Evolutionary conservation across 2,888 invertebrate species (phyloP), one percentile per base, ranked within the genome.

Genomic region (Ethmia dodecea): DNA sequence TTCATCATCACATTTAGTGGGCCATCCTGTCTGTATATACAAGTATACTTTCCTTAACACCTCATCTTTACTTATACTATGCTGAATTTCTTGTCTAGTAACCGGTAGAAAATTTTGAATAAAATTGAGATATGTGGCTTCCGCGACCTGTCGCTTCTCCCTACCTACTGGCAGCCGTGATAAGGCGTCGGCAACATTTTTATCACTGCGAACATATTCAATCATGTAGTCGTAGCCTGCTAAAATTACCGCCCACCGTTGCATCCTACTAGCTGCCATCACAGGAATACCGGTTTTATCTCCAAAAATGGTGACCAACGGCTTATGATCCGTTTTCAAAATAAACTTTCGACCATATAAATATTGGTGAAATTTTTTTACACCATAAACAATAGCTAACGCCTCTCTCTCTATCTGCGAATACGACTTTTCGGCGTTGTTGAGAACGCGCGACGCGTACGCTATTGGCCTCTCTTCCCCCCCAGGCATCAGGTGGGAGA

Each of bases 291-390:
- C 47, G 4, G 14, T 24, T 27, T 49, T 45, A 14, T 28, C 11
- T 1, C 45, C 46, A 33, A 49, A 47, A 28, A 49, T 45, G 3
- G 33, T 16, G 1, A 39, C 36, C 6, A 46, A 25, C 3, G 41
- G n/a, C n/a, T n/a, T n/a, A n/a, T n/a, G n/a, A n/a, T n/a, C n/a
- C n/a, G n/a, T n/a, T n/a, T n/a, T n/a, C 3, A 46, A 11, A 13
- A 31, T 28, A 13, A 46, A 40, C 9, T 36, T n/a, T n/a, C n/a
- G n/a, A n/a, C n/a, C n/a, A n/a, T n/a, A n/a, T n/a, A n/a, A n/a
- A n/a, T n/a, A n/a, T n/a, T n/a, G n/a, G n/a, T n/a, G n/a, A n/a
- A n/a, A n/a, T n/a, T n/a, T n/a, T n/a, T n/a, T n/a, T n/a, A n/a
- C n/a, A n/a, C n/a, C n/a, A n/a, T n/a, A n/a, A n/a, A n/a, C n/a